Base-by-base conservation (phyloP, 2,797 vertebrate genomes). In the Micropoecilia bifurca region DNA sequence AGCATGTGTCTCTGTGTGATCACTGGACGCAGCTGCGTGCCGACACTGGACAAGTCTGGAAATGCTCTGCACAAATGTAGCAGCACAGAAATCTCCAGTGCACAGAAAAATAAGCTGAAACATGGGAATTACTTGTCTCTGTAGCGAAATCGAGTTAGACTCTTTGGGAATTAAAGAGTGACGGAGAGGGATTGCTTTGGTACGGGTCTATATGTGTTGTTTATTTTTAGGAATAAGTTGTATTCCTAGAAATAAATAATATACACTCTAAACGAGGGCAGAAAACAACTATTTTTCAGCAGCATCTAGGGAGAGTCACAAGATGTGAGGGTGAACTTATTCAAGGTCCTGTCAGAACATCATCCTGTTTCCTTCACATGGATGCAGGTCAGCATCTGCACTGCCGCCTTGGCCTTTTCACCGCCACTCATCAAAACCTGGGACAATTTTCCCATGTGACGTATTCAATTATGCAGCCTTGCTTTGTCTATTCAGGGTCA, bases 61-160 rank as follows among this genome's bases (percentile, higher is more conserved):
- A 28, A 41, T 20, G 20, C 46, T 47, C 45, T 25, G 22, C 72
- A 6, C 72, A n/a, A 55, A 74, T 43, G 50, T 57, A 41, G 33
- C n/a, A 0, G 10, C 66, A 45, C 50, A 43, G 73, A 57, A 57
- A 74, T 57, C n/a, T 57, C 25, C 36, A 10, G 73, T 28, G 41
- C 25, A 28, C 73, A 59, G 39, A 39, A 59, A 75, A 75, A 75
- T 28, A 14, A 45, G 36, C 41, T 28, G 53, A 59, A 75, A 75
- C 53, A 20, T 45, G 73, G 73, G 53, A 59, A 75, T 75, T 22
- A 75, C 4, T 6, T 59, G 73, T 59, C 73, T 75, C 73, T 75
- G 53, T 28, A 75, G 53, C 59, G 39, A 59, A 75, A 75, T 75
- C 10, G 25, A 59, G 39, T 45, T 28, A 8, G 13, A 28, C 73